A percentile compares a stretch with the other conserved stretches of the same genome.
These are phyloP conservation scores for Alcedo atthis DNA, from an alignment of 2,797 vertebrate species.

Conservation along the genomic window DNA sequence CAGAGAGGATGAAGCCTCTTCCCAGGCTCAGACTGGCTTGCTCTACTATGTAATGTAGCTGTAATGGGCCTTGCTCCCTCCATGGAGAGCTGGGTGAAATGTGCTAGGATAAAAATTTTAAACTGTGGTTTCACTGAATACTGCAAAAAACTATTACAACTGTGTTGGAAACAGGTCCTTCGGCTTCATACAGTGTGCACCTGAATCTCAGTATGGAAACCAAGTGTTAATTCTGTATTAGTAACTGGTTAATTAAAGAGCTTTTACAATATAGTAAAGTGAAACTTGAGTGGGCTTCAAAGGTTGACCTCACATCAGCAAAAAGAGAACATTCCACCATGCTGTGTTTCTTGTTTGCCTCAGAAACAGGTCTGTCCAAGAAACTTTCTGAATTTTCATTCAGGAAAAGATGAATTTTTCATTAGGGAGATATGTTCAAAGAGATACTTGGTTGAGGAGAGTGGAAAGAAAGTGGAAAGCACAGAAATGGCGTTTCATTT, in stretches of 20 bases:
- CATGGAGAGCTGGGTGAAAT: neutral
- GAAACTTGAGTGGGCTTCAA: neutral
- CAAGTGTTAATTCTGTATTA: neutral
- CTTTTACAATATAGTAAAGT: neutral
- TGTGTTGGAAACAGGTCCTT: neutral
- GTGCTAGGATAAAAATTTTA: neutral
- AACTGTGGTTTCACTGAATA: neutral
- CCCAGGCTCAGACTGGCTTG: neutral
- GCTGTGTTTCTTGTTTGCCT: neutral
- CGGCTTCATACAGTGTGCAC: neutral
- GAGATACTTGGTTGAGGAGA: neutral
- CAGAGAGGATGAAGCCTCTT: neutral
- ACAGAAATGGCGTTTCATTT: slow-evolving; percentile 50
- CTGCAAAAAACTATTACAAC: rapidly evolving
- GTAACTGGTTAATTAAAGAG: neutral
- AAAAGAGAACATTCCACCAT: neutral
- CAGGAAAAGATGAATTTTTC: slow-evolving; percentile 1
- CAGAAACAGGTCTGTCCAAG: neutral
- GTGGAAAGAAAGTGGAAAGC: slow-evolving; percentile 27
- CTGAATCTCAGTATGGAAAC: neutral
- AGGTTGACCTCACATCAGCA: neutral
- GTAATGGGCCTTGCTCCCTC: neutral
- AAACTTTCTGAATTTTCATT: slow-evolving; percentile 12
- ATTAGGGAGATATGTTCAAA: neutral
- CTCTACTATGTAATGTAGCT: neutral